Evolutionary conservation across 1,140 invertebrate genomes (phyloP).

Genomic region (Gyrodactylus salaris): DNA sequence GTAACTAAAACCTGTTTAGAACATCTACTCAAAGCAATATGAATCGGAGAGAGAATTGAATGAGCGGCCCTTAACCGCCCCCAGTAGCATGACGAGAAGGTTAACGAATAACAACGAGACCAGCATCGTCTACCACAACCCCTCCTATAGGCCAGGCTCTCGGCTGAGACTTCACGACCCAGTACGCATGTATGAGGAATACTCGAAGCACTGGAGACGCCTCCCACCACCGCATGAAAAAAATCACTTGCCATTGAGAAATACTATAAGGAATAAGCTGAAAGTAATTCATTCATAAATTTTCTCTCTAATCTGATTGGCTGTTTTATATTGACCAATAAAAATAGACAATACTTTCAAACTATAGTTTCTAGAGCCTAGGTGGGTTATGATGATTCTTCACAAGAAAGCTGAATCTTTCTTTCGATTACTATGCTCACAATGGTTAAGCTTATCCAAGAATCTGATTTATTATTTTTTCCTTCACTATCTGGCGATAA

Average conservation of each 20-base stretch:
- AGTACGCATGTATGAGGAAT: neutral
- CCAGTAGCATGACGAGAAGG: neutral
- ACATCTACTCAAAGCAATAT: too few relatives aligned
- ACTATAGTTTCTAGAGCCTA: neutral
- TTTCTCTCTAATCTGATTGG: too few relatives aligned
- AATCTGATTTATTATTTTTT: too few relatives aligned
- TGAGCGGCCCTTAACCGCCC: neutral
- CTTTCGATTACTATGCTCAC: too few relatives aligned
- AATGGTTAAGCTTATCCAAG: too few relatives aligned
- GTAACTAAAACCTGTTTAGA: too few relatives aligned
- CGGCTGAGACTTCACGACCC: neutral
- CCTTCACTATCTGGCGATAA: too few relatives aligned
- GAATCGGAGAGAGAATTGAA: too few relatives aligned
- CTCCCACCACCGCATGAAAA: neutral
- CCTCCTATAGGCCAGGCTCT: neutral
- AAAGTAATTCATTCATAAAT: too few relatives aligned
- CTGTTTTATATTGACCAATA: too few relatives aligned
- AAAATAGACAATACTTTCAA: neutral
- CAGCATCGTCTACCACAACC: neutral
- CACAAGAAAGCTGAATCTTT: too few relatives aligned
- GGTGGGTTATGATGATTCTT: too few relatives aligned
- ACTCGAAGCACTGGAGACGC: neutral
- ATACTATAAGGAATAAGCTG: neutral
- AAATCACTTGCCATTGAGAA: neutral
- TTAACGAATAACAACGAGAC: neutral